phyloP scores from a whole-genome alignment of 2,113 vertebrate genomes.

The Colossoma macropomum region DNA sequence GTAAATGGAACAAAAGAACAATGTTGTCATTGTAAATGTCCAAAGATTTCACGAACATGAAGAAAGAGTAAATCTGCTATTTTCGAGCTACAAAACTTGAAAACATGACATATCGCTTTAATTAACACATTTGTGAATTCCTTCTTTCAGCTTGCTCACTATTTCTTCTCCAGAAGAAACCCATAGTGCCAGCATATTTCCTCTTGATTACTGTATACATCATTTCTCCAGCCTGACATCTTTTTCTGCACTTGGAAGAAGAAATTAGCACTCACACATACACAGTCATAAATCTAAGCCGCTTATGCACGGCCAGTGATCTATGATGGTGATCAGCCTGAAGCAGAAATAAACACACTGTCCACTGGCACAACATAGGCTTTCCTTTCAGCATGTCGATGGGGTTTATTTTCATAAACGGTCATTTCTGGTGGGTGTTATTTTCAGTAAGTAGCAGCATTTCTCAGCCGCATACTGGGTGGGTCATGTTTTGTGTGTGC shows the following conservation, averaged over 20 bases:
- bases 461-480: neutral
- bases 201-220: slow-evolving; percentile 11
- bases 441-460: neutral
- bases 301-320: neutral
- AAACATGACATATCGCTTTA: neutral
- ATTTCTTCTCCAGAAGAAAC: neutral
- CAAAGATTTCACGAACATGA: neutral
- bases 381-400: neutral
- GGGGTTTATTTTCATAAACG: slow-evolving; percentile 5
- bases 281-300: slow-evolving; percentile 2
- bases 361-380: neutral
- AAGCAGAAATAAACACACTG: slow-evolving; percentile 11
- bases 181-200: neutral
- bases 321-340: slow-evolving; percentile 1
- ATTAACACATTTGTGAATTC: neutral
- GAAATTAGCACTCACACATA: neutral
- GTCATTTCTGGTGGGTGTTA: neutral
- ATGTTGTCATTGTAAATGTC: neutral
- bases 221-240: slow-evolving; percentile 5
- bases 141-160: neutral
- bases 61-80: neutral
- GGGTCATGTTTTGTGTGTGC: neutral
- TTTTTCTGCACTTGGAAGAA: neutral
- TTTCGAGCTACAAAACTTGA: neutral
- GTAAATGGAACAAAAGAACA: neutral